Percentiles rank a stretch among this genome's conserved stretches.
These are phyloP conservation scores for Chloromyia formosa DNA, from an alignment of 2,888 invertebrate genomes.

Conservation along the genomic window DNA sequence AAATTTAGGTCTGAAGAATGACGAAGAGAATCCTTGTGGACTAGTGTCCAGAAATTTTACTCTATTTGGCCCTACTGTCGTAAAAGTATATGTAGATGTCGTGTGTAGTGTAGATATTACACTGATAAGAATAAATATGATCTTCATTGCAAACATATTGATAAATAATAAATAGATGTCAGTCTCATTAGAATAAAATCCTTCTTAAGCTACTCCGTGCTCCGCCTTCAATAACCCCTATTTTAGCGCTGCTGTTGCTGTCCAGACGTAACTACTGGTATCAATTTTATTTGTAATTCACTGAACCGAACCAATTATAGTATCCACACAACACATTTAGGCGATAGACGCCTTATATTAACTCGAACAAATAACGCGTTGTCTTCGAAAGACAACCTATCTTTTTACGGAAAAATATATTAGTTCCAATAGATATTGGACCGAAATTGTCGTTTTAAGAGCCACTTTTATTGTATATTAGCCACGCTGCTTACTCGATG, in stretches of 20 bases:
- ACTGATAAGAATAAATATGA: conserved; percentile 9
- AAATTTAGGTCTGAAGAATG: conserved; percentile 1
- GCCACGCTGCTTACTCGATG: conserved; percentile 25
- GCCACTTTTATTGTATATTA: conserved; percentile 2
- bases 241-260: not conserved
- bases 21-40: not conserved
- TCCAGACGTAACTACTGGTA: not conserved
- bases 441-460: conserved; percentile 9
- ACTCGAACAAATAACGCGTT: not conserved
- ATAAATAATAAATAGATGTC: not conserved
- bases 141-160: conserved; percentile 10
- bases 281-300: not conserved
- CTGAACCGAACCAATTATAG: conserved; percentile 22
- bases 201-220: not conserved
- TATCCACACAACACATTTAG: not conserved
- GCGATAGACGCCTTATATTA: conserved; percentile 8
- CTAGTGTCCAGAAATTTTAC: not conserved
- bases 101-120: conserved; percentile 10
- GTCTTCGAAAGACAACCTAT: conserved; percentile 20
- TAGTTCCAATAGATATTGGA: conserved; percentile 29
- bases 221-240: not conserved
- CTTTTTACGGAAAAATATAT: conserved; percentile 1
- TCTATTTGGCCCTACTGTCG: conserved; percentile 6
- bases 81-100: conserved; percentile 21
- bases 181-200: not conserved